Percentiles rank a stretch among this genome's conserved stretches.
Conservation (phyloP, 2,797 vertebrate genomes). For the Myotis daubentonii region DNA sequence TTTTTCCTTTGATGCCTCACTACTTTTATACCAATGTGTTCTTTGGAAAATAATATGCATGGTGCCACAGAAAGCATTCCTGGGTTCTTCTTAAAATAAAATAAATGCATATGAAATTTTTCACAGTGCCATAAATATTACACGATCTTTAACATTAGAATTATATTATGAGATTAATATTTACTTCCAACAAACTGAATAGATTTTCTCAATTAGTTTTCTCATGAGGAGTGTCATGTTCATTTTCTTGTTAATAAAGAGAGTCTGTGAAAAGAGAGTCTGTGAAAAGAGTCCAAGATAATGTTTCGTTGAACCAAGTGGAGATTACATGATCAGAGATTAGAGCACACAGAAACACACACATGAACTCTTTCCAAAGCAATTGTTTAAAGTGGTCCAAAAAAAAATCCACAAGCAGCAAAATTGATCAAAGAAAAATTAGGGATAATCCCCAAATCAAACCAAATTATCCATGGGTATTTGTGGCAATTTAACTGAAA, state of each 20-base stretch:
- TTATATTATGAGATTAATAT: neutral
- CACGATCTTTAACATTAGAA: slow-evolving; percentile 3
- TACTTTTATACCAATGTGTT: neutral
- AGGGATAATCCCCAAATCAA: slow-evolving; percentile 30
- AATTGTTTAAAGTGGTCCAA: slow-evolving; percentile 46
- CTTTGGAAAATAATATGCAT: neutral
- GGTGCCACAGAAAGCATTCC: neutral
- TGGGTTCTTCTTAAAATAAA: neutral
- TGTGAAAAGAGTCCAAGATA: slow-evolving; percentile 21
- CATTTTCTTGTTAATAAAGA: slow-evolving; percentile 42
- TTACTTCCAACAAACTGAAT: slow-evolving; percentile 13
- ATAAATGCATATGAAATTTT: neutral
- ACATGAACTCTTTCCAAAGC: slow-evolving; percentile 19
- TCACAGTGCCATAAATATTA: neutral
- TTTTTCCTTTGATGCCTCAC: neutral
- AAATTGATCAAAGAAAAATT: slow-evolving; percentile 62
- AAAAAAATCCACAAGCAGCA: neutral
- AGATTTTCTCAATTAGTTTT: neutral
- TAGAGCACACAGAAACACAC: neutral
- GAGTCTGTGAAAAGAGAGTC: neutral
- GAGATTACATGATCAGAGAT: neutral
- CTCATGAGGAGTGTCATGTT: neutral
- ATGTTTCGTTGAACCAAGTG: neutral
- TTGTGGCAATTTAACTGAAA: slow-evolving; percentile 48
- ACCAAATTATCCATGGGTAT: slow-evolving; percentile 26